Conservation (phyloP, 2,113 vertebrate species). For the Trematocara nigrifrons region DNA sequence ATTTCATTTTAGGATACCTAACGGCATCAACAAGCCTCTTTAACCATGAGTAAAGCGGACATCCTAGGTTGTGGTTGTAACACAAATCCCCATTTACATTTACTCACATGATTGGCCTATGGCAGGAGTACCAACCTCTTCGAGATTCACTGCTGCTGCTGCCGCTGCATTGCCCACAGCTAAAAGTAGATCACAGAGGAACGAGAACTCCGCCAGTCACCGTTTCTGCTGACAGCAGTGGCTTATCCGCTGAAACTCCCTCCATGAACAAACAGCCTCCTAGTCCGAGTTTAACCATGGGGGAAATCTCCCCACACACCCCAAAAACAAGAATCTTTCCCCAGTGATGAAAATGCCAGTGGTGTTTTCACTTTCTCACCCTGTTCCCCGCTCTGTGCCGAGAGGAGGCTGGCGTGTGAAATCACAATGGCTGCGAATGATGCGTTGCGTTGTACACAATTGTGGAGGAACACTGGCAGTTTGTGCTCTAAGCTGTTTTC, state of each 20-base stretch:
- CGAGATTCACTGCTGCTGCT: conserved; percentile 20
- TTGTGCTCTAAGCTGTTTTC: conserved; percentile 51
- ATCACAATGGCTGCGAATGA: conserved; percentile 54
- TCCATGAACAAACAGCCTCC: conserved; percentile 48
- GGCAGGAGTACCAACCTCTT: conserved; percentile 6
- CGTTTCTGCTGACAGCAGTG: conserved; percentile 61
- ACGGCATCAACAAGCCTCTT: conserved; percentile 21
- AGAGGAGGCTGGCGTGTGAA: conserved; percentile 22
- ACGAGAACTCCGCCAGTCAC: conserved; percentile 42
- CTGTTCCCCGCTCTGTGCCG: conserved; percentile 27
- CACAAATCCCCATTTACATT: conserved; percentile 15
- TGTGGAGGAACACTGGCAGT: conserved; percentile 47
- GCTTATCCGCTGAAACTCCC: conserved; percentile 51
- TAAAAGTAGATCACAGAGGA: conserved; percentile 21
- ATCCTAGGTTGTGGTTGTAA: neutral
- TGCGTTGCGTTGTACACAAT: conserved; percentile 43
- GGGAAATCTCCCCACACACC: conserved; percentile 30
- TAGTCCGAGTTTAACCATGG: conserved; percentile 47
- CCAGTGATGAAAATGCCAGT: conserved; percentile 54
- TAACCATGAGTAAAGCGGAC: neutral
- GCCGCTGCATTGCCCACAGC: conserved; percentile 40
- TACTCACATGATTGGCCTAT: conserved; percentile 17
- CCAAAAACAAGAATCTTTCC: conserved; percentile 44
- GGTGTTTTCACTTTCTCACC: conserved; percentile 50
- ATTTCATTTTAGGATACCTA: conserved; percentile 1